phyloP scores from a whole-genome alignment of 2,888 invertebrate genomes.

The Phymatocera aterrima region DNA sequence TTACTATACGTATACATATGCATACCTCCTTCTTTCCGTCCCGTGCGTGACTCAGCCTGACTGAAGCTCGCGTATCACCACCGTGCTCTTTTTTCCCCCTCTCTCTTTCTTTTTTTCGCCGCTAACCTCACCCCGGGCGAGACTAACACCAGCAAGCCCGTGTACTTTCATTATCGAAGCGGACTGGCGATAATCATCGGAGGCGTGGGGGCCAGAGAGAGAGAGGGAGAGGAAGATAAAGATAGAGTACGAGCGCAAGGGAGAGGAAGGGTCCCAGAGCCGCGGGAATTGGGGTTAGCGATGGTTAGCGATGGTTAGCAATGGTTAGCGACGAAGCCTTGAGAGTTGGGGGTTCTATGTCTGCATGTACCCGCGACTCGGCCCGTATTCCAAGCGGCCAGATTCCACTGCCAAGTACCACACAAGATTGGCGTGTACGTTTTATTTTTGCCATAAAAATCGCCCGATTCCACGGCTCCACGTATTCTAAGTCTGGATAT shows the following conservation, averaged over 20 bases:
- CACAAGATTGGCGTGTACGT: not conserved
- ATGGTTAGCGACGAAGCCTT: conserved; percentile 42
- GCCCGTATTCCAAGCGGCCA: conserved; percentile 11
- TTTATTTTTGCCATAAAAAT: not conserved
- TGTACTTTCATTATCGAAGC: conserved; percentile 69
- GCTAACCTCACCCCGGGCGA: conserved; percentile 41
- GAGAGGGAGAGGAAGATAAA: conserved; percentile 50
- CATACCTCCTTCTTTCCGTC: conserved; percentile 20
- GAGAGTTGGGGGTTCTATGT: conserved; percentile 12
- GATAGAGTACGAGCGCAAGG: conserved; percentile 44
- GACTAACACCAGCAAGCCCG: conserved; percentile 42
- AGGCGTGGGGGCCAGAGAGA: conserved; percentile 57
- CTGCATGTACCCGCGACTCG: not conserved
- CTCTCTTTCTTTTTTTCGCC: conserved; percentile 47
- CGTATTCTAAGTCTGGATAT: no score
- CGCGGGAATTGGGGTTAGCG: conserved; percentile 45
- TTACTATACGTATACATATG: conserved; percentile 2
- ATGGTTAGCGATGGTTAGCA: conserved; percentile 35
- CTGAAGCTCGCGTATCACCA: conserved; percentile 60
- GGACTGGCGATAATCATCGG: conserved; percentile 69
- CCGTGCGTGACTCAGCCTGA: conserved; percentile 69
- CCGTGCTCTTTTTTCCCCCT: conserved; percentile 57
- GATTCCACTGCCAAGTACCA: conserved; percentile 4
- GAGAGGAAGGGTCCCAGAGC: conserved; percentile 30
- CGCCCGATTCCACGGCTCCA: not conserved